A percentile compares a stretch with the other conserved stretches of the same genome.
Evolutionary conservation across 2,888 invertebrate genomes (phyloP).

Genomic region (Heteropelma amictum): DNA sequence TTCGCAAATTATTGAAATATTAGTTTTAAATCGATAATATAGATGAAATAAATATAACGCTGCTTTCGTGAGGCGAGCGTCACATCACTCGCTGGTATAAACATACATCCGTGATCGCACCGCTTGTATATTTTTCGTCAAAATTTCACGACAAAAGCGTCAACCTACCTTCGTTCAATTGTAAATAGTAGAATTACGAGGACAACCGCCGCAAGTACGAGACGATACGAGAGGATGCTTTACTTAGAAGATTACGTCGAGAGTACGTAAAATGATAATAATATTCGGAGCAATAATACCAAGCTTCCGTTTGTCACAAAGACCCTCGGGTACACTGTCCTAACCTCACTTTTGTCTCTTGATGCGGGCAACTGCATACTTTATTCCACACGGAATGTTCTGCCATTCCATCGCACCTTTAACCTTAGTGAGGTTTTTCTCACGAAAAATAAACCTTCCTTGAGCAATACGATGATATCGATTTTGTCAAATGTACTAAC

Average conservation of each 20-base stretch:
- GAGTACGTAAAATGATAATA: slow-evolving; percentile 84
- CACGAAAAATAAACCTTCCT: too few relatives aligned
- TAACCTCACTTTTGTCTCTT: slow-evolving; percentile 23
- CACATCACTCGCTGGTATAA: slow-evolving; percentile 67
- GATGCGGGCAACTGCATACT: slow-evolving; percentile 29
- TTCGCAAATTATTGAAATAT: slow-evolving; percentile 22
- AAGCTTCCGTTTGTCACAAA: slow-evolving; percentile 61
- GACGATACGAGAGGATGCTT: slow-evolving; percentile 85
- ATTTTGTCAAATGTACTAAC: too few relatives aligned
- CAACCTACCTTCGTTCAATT: slow-evolving; percentile 63
- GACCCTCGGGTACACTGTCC: slow-evolving; percentile 22
- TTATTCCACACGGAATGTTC: neutral
- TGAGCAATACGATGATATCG: too few relatives aligned
- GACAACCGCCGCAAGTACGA: slow-evolving; percentile 60
- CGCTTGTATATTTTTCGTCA: slow-evolving; percentile 63
- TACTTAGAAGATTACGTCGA: slow-evolving; percentile 99
- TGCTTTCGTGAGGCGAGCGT: slow-evolving; percentile 66
- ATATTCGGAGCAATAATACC: slow-evolving; percentile 59
- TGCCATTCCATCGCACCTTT: too few relatives aligned
- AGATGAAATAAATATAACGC: slow-evolving; percentile 52
- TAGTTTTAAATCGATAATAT: slow-evolving; percentile 23
- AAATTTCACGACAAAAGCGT: slow-evolving; percentile 59
- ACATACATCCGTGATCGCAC: slow-evolving; percentile 70
- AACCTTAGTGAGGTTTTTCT: too few relatives aligned
- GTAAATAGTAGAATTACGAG: slow-evolving; percentile 65